phyloP scores from a whole-genome alignment of 2,888 invertebrate species.

The Lordiphosa fenestrarum region DNA sequence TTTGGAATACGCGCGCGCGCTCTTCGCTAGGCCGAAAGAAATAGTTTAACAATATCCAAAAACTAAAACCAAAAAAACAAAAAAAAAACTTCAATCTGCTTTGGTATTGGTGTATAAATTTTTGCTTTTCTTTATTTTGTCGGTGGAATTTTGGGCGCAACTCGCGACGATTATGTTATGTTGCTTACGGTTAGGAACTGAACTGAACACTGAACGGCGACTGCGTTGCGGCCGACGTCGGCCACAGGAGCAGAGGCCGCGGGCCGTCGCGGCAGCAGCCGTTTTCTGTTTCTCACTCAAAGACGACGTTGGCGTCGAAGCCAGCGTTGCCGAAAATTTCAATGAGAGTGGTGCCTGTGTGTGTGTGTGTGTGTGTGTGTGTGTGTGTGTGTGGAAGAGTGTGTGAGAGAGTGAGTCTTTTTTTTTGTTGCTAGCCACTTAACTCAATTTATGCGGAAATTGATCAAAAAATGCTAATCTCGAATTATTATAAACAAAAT shows the following conservation, averaged over 20 bases:
- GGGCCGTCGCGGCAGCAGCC: neutral
- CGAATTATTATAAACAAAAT: slow-evolving; percentile 1
- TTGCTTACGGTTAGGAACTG: slow-evolving; percentile 79
- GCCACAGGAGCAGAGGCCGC: slow-evolving; percentile 4
- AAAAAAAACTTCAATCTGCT: slow-evolving; percentile 1
- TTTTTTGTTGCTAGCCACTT: slow-evolving; percentile 2
- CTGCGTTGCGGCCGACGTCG: slow-evolving; percentile 7
- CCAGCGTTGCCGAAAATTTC: slow-evolving; percentile 20
- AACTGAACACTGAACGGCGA: slow-evolving; percentile 72
- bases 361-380: neutral
- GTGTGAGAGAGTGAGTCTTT: slow-evolving; percentile 11
- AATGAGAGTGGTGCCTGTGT: slow-evolving; percentile 8
- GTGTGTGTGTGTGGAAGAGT: neutral
- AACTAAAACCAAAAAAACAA: neutral
- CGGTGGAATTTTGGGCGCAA: slow-evolving; percentile 52
- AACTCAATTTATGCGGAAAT: slow-evolving; percentile 17
- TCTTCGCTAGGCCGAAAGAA: neutral
- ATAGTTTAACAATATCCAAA: slow-evolving; percentile 8
- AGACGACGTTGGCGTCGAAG: slow-evolving; percentile 5
- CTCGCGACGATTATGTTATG: slow-evolving; percentile 70
- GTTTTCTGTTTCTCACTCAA: slow-evolving; percentile 3
- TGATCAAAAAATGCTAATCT: slow-evolving; percentile 25
- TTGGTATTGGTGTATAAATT: slow-evolving; percentile 19
- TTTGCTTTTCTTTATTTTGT: slow-evolving; percentile 41
- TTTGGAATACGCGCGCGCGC: slow-evolving; percentile 7